These are phyloP conservation scores for Urocolius indicus DNA, from an alignment of 2,113 vertebrate genomes.

Conservation along the genomic window DNA sequence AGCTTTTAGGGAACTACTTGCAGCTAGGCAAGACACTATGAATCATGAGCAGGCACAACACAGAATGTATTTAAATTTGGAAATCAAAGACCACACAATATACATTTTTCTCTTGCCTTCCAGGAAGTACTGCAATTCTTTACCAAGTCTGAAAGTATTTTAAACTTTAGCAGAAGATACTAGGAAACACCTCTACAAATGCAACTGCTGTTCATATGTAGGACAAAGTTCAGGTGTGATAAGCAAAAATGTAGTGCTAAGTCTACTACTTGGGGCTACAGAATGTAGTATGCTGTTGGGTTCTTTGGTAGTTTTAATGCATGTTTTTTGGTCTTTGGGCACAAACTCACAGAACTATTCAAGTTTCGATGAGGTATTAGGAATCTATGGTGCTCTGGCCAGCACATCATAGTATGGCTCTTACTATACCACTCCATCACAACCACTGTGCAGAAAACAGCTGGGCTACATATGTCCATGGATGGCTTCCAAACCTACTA, in stretches of 20 bases:
- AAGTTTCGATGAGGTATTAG: background rate
- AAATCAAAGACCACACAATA: conserved; percentile 63
- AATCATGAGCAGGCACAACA: conserved; percentile 70
- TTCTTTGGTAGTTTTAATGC: background rate
- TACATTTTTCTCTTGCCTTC: conserved; percentile 48
- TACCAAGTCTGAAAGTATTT: conserved; percentile 1
- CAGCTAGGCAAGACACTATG: conserved; percentile 68
- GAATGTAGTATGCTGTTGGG: background rate
- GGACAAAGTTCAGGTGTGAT: background rate
- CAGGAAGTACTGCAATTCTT: conserved; percentile 16
- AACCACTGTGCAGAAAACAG: conserved; percentile 49
- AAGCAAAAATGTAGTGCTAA: background rate
- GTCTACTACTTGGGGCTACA: background rate
- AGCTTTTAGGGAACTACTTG: conserved; percentile 68
- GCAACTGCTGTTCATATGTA: background rate
- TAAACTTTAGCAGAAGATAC: conserved; percentile 23
- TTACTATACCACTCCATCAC: background rate
- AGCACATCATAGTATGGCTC: background rate
- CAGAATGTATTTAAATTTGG: conserved; percentile 67
- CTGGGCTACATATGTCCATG: conserved; percentile 43
- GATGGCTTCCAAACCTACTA: conserved; percentile 35
- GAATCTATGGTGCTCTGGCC: background rate
- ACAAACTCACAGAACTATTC: background rate
- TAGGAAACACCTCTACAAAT: conserved; percentile 6
- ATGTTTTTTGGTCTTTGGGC: background rate